phyloP scores from a whole-genome alignment of 2,888 invertebrate species.

The Drosophila gaucha region DNA sequence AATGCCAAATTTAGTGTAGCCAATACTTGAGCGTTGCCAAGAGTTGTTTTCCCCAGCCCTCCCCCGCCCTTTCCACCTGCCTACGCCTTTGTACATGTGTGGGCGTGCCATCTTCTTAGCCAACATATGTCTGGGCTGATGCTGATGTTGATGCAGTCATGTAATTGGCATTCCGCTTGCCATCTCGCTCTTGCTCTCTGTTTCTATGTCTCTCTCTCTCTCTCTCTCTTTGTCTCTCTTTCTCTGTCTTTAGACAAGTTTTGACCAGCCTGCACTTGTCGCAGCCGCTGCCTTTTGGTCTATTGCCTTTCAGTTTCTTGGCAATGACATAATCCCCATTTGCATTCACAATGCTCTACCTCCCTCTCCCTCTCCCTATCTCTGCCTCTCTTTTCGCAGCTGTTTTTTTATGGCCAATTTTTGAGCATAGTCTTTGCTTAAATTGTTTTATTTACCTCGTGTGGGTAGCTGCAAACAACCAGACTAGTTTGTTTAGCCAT shows the following conservation, averaged over 20 bases:
- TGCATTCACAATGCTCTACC: constrained; percentile 48
- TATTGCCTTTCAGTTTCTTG: constrained; percentile 37
- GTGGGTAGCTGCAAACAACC: constrained; percentile 38
- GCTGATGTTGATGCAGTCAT: constrained; percentile 58
- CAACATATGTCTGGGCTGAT: constrained; percentile 29
- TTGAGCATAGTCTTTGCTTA: constrained; percentile 51
- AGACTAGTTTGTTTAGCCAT: constrained; percentile 52
- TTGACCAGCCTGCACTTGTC: constrained; percentile 68
- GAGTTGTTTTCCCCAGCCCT: neutral
- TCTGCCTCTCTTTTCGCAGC: neutral
- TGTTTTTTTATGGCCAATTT: constrained; percentile 22
- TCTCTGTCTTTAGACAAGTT: constrained; percentile 51
- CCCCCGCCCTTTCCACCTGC: neutral
- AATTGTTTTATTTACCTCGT: constrained; percentile 2
- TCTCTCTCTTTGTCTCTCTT: neutral
- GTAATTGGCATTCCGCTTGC: constrained; percentile 60
- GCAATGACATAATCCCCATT: constrained; percentile 69
- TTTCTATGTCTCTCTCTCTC: constrained; percentile 4
- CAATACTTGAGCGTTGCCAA: constrained; percentile 31
- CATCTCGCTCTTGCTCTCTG: neutral
- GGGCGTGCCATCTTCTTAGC: constrained; percentile 47
- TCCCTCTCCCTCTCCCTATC: constrained; percentile 25
- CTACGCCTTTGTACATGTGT: constrained; percentile 8
- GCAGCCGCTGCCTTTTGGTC: constrained; percentile 22
- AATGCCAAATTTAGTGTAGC: constrained; percentile 69